Percentiles rank a stretch among this genome's conserved stretches.
These are phyloP conservation scores for Rhipidura dahli DNA, from an alignment of 2,113 vertebrate species.

Conservation along the genomic window DNA sequence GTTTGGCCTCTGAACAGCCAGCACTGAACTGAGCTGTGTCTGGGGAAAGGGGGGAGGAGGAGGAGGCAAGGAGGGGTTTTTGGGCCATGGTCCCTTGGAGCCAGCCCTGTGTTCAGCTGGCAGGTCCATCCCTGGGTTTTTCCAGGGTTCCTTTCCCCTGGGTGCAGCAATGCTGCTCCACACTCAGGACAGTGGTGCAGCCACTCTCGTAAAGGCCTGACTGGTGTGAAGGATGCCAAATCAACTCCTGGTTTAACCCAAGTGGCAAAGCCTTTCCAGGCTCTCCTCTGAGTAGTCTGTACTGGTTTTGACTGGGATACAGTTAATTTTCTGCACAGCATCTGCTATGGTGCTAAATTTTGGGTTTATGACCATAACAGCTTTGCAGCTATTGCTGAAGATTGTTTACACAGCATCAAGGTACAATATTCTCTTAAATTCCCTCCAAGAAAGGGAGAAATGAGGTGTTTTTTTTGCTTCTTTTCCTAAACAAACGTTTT, in stretches of 20 bases:
- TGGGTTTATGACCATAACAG: fast-evolving
- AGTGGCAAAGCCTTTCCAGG: not conserved
- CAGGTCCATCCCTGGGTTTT: not conserved
- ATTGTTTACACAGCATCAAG: not conserved
- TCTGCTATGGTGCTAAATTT: not conserved
- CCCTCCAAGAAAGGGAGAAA: not conserved
- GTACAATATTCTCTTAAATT: not conserved
- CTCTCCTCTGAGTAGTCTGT: not conserved
- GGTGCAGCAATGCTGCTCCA: not conserved
- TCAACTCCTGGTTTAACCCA: fast-evolving
- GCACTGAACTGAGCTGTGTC: not conserved
- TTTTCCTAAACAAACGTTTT: not conserved
- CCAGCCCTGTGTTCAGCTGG: not conserved
- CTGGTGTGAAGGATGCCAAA: not conserved
- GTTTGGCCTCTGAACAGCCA: not conserved
- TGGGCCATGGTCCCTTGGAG: fast-evolving
- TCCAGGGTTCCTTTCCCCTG: not conserved
- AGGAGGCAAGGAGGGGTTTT: not conserved
- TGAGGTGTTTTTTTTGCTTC: not conserved
- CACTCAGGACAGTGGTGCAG: not conserved
- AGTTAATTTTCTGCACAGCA: not conserved
- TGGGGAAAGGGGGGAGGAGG: not conserved
- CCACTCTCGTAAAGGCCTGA: not conserved
- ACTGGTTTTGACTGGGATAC: not conserved
- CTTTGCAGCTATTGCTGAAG: not conserved